A percentile compares a stretch with the other conserved stretches of the same genome.
phyloP scores from a whole-genome alignment of 2,888 invertebrate species.

The Acrobasis consociella region DNA sequence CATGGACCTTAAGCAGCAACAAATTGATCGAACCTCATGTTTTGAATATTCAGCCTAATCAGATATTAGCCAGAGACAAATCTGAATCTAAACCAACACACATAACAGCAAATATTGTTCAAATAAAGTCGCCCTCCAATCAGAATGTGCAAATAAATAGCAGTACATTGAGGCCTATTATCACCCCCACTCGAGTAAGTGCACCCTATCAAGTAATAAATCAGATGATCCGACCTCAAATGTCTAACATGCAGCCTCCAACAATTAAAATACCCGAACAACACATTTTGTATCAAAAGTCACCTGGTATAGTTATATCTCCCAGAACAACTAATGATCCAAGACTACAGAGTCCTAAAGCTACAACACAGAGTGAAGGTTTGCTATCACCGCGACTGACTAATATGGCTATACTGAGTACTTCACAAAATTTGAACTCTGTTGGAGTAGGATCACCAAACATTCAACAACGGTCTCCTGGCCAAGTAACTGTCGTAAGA shows the following conservation, averaged over 20 bases:
- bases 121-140: constrained; percentile 63
- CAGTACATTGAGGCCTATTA: constrained; percentile 55
- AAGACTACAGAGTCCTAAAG: constrained; percentile 71
- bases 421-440: constrained; percentile 63
- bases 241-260: constrained; percentile 83
- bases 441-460: constrained; percentile 66
- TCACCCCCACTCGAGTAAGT: constrained; percentile 59
- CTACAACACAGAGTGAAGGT: constrained; percentile 59
- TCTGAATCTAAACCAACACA: constrained; percentile 65
- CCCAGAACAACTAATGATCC: constrained; percentile 68
- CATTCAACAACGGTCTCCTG: constrained; percentile 68
- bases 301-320: constrained; percentile 72
- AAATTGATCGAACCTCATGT: constrained; percentile 69
- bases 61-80: constrained; percentile 51
- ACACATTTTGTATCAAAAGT: constrained; percentile 74
- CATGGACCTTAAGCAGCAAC: constrained; percentile 79
- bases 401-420: constrained; percentile 68
- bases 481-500: constrained; percentile 78
- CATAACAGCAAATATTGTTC: constrained; percentile 70
- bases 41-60: constrained; percentile 59
- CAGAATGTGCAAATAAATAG: constrained; percentile 56
- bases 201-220: constrained; percentile 75
- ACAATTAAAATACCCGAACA: constrained; percentile 86
- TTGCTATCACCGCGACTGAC: constrained; percentile 66
- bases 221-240: constrained; percentile 65